Evolutionary conservation across 2,797 vertebrate genomes (phyloP).

Genomic region (Gephyroberyx darwinii): DNA sequence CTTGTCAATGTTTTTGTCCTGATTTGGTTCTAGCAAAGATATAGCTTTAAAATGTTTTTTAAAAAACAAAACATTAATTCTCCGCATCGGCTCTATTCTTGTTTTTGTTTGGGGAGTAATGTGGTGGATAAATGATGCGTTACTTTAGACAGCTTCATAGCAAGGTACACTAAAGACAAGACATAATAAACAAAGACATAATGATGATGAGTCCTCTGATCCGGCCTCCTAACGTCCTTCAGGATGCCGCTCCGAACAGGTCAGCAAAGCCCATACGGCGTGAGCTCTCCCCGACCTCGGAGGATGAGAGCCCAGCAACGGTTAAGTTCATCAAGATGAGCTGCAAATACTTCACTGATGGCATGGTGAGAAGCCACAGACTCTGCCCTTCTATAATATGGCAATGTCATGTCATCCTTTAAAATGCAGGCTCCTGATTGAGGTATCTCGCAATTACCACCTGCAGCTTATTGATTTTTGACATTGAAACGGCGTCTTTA

Average conservation of each 20-base stretch:
- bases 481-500: background rate
- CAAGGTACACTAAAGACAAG: background rate
- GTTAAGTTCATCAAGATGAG: conserved; percentile 99
- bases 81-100: no score
- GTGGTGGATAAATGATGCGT: no score
- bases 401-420: background rate
- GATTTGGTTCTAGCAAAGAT: no score
- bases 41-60: no score
- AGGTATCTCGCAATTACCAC: background rate
- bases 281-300: conserved; percentile 91
- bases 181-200: no score
- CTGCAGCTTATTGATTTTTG: background rate
- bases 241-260: conserved; percentile 86
- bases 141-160: no score
- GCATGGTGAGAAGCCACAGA: conserved; percentile 87
- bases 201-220: conserved; percentile 9
- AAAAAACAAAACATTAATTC: no score
- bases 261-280: conserved; percentile 85
- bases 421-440: background rate
- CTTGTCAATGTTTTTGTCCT: no score
- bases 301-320: conserved; percentile 92
- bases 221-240: conserved; percentile 13
- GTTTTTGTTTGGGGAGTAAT: no score
- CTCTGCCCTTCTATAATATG: background rate
- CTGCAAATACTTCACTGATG: conserved; percentile 98